A percentile compares a stretch with the other conserved stretches of the same genome.
Conservation (phyloP, 2,113 vertebrate genomes). For the Alces alces region DNA sequence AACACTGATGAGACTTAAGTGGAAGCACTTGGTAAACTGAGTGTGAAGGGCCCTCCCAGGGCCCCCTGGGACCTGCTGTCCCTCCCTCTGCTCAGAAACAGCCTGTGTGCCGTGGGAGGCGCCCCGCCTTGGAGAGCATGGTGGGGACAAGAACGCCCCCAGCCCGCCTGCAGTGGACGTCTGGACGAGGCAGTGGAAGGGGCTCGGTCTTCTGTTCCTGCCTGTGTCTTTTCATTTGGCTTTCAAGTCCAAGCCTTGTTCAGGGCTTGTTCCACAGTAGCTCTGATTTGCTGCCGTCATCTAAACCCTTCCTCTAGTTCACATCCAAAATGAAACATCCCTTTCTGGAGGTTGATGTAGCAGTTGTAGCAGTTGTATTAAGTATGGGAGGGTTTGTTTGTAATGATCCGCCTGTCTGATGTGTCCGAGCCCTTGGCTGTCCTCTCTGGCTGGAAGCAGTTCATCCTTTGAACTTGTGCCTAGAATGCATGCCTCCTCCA, state of each 20-base stretch:
- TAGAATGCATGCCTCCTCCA: neutral
- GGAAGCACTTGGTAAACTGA: neutral
- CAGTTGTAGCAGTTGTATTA: neutral
- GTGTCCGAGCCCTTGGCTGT: neutral
- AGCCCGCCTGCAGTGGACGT: fast-evolving
- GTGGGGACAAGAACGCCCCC: neutral
- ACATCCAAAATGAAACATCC: neutral
- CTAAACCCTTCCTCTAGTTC: neutral
- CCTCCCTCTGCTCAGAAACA: neutral
- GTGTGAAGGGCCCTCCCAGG: neutral
- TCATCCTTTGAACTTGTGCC: slow-evolving; percentile 32
- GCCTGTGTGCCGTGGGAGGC: neutral
- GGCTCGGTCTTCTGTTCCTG: neutral
- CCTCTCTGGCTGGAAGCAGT: neutral
- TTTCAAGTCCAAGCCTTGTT: neutral
- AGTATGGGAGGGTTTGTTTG: slow-evolving; percentile 30
- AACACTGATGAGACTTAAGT: neutral
- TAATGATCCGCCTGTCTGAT: neutral
- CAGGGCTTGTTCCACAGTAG: neutral
- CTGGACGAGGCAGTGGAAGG: neutral
- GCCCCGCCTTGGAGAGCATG: neutral
- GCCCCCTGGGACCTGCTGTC: neutral
- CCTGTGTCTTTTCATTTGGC: neutral
- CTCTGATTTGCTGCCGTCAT: neutral
- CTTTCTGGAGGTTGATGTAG: neutral